These are phyloP conservation scores for Crenichthys baileyi DNA, from an alignment of 2,797 vertebrate species.

Conservation along the genomic window DNA sequence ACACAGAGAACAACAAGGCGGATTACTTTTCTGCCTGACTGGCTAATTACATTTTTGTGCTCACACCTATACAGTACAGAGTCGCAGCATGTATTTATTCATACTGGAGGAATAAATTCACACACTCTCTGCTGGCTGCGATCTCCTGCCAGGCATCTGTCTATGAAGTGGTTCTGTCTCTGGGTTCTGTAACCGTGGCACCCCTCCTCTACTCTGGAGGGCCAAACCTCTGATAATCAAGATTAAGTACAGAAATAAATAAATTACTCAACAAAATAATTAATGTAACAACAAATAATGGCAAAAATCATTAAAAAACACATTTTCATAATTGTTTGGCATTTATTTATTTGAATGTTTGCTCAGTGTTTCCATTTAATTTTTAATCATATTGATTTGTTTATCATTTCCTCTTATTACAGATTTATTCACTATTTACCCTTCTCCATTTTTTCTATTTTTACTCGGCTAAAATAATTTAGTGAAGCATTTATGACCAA, in stretches of 20 bases:
- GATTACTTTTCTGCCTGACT: slow-evolving; percentile 64
- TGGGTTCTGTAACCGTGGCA: slow-evolving; percentile 41
- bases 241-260: not conserved
- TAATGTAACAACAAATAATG: not conserved
- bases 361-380: not conserved
- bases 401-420: not conserved
- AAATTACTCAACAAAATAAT: not conserved
- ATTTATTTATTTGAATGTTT: not conserved
- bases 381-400: not conserved
- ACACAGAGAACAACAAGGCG: slow-evolving; percentile 59
- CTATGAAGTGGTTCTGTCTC: slow-evolving; percentile 72
- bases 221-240: not conserved
- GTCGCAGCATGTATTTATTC: slow-evolving; percentile 58
- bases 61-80: slow-evolving; percentile 71
- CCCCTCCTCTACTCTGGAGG: not conserved
- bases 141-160: slow-evolving; percentile 74
- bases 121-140: slow-evolving; percentile 66
- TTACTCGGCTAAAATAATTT: not conserved
- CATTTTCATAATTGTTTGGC: not conserved
- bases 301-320: too few relatives aligned
- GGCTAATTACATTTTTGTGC: slow-evolving; percentile 76
- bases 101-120: slow-evolving; percentile 70
- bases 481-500: not conserved
- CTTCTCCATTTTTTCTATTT: not conserved
- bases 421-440: not conserved